A percentile compares a stretch with the other conserved stretches of the same genome.
Conservation (phyloP, 2,113 vertebrate genomes). For the Cryptotis parvus region DNA sequence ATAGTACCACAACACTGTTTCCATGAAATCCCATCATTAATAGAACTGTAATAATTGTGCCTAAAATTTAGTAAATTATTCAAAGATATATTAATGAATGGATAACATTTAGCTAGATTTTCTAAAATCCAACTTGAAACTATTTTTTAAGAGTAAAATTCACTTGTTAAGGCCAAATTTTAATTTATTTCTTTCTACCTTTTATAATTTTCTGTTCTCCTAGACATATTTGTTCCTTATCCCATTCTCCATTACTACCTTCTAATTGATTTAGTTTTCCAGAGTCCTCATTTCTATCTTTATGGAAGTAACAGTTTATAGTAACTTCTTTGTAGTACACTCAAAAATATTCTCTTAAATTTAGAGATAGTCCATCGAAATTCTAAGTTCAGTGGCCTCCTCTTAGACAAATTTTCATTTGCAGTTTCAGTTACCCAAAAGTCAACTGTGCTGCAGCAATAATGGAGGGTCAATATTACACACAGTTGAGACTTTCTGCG, state of each 20-base stretch:
- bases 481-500: not conserved
- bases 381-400: not conserved
- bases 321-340: not conserved
- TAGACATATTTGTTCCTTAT: not conserved
- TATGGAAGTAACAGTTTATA: not conserved
- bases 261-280: not conserved
- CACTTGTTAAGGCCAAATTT: not conserved
- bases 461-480: not conserved
- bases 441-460: not conserved
- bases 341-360: conserved; percentile 15
- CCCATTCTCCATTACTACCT: not conserved
- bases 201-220: not conserved
- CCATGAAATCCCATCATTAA: no score
- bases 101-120: not conserved
- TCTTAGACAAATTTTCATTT: not conserved
- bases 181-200: not conserved
- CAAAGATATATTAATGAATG: no score
- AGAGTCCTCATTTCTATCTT: not conserved
- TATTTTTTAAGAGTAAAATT: not conserved
- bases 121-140: not conserved
- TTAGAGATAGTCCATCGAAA: not conserved
- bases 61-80: no score
- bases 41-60: no score
- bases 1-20: no score
- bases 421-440: not conserved